Base-by-base conservation (phyloP, 2,797 vertebrate genomes). In the Sebastes trivittatus region DNA sequence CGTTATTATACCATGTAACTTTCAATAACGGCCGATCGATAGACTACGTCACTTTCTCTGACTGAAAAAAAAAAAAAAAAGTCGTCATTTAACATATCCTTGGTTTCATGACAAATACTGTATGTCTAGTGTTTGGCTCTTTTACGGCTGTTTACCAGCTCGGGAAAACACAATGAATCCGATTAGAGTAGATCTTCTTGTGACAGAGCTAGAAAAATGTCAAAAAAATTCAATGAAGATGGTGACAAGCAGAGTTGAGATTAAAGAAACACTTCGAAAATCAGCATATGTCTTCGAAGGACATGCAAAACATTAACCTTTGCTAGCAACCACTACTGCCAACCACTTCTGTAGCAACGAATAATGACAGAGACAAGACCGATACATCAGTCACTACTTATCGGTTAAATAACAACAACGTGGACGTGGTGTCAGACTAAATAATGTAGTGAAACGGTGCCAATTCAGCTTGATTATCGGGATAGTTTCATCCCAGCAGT, bases 1-100 rank as follows among this genome's bases (percentile, higher is more conserved):
- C 16, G 1, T 46, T 46, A 46, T 46, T 46, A 46, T 46, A 18
- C 16, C 42, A 46, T 46, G 14, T 46, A 18, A 46, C 42, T 7
- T 46, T 1, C 42, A 46, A 46, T 42, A 16, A 42, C 6, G 38
- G 0, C 0, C 3, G 14, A 0, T 42, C 38, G 38, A 42, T 42
- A 42, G 14, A 42, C 38, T 42, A 42, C 6, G 38, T 42, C 14
- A 42, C 38, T 6, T 42, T 16, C 38, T 42, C 38, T 16, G 38
- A 42, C 14, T 16, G 14, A 42, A 42, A 42, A 42, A 42, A 42
- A 42, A 42, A 42, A 42, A 42, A 42, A 16, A 16, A 42, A 42
- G 6, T 42, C 6, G 0, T 16, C 38, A 42, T 16, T 16, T 16
- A 42, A 42, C 38, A 42, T 42, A 42, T 16, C 38, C 38, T 6